Evolutionary conservation across 1,140 invertebrate species (phyloP).

Genomic region (Bradynema listronoti): DNA sequence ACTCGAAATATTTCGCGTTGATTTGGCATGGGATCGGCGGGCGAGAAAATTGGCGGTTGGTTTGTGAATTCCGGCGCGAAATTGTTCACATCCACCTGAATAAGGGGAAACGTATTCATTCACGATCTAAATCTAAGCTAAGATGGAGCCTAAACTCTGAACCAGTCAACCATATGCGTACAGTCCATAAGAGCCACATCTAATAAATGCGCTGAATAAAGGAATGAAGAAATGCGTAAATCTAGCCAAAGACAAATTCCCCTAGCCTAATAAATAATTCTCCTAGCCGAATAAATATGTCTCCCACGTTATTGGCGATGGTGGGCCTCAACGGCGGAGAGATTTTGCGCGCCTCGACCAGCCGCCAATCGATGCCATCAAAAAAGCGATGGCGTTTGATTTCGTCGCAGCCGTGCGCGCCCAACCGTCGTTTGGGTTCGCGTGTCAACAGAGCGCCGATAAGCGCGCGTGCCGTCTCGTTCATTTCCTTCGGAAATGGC

Average conservation of each 20-base stretch:
- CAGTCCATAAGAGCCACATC: too few relatives aligned
- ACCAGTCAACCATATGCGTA: too few relatives aligned
- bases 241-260: too few relatives aligned
- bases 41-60: constrained; percentile 80
- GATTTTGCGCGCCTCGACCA: constrained; percentile 69
- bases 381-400: constrained; percentile 81
- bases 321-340: constrained; percentile 74
- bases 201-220: too few relatives aligned
- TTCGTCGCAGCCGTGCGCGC: constrained; percentile 74
- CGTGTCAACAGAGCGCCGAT: constrained; percentile 75
- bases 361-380: constrained; percentile 71
- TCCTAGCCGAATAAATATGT: too few relatives aligned
- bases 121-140: too few relatives aligned
- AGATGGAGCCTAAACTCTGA: too few relatives aligned
- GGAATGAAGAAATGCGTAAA: too few relatives aligned
- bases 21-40: constrained; percentile 71
- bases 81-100: constrained; percentile 77
- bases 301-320: constrained; percentile 67
- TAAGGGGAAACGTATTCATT: too few relatives aligned
- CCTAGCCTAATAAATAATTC: too few relatives aligned
- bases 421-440: constrained; percentile 75
- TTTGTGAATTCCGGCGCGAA: constrained; percentile 91
- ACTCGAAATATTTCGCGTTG: constrained; percentile 75
- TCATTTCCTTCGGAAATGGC: constrained; percentile 71
- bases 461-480: constrained; percentile 65